A percentile compares a stretch with the other conserved stretches of the same genome.
Evolutionary conservation across 2,797 vertebrate species (phyloP).

Genomic region (Buceros bicornis): DNA sequence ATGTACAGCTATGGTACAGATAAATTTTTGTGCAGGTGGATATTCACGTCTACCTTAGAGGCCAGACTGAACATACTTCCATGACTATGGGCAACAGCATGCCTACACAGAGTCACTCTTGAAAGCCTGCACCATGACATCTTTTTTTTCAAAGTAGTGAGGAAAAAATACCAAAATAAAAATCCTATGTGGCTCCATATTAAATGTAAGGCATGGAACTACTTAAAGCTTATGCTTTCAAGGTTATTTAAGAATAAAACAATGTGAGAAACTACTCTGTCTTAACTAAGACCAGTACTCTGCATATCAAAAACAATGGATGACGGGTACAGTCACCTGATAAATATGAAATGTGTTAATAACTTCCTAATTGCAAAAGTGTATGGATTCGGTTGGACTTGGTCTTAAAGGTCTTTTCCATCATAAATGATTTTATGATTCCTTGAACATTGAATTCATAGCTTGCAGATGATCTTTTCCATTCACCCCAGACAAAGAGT

Average conservation of each 20-base stretch:
- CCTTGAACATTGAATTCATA: background rate
- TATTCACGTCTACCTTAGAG: background rate
- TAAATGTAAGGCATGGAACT: background rate
- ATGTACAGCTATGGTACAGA: background rate
- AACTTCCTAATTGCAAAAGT: background rate
- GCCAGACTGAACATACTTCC: background rate
- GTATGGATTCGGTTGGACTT: background rate
- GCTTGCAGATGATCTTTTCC: background rate
- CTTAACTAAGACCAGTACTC: background rate
- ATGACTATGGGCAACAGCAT: background rate
- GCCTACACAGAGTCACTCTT: background rate
- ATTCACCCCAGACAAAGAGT: background rate
- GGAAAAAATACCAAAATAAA: background rate
- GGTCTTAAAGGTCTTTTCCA: background rate
- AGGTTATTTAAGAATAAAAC: background rate
- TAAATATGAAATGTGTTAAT: background rate
- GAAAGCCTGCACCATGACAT: background rate
- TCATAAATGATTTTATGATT: background rate
- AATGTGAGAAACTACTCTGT: background rate
- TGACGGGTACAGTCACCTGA: background rate
- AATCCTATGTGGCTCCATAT: background rate
- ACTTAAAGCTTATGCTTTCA: background rate
- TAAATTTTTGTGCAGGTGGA: background rate
- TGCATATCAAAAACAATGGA: background rate
- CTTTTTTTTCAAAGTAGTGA: background rate